Evolutionary conservation across 2,888 invertebrate genomes (phyloP).

Genomic region (Didymodactylos carnosus): DNA sequence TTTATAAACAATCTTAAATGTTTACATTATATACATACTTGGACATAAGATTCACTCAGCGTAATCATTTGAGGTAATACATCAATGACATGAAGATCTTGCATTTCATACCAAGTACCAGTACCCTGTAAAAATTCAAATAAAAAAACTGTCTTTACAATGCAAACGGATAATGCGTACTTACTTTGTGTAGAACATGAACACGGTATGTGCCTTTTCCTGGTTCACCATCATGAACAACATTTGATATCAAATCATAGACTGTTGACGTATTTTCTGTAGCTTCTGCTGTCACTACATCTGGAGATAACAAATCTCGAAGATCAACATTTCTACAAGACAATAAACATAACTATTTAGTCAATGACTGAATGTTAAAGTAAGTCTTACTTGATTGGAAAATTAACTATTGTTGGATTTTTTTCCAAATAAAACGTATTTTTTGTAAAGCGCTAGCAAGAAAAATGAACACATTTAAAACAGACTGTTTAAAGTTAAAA

Average conservation of each 20-base stretch:
- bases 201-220: constrained; percentile 75
- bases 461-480: constrained; percentile 13
- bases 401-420: constrained; percentile 98
- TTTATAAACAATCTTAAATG: not conserved
- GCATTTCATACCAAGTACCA: constrained; percentile 69
- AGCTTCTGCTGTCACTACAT: constrained; percentile 26
- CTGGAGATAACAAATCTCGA: constrained; percentile 72
- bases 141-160: constrained; percentile 15
- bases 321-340: constrained; percentile 73
- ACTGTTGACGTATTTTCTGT: constrained; percentile 48
- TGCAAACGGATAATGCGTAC: not conserved
- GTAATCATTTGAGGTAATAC: constrained; percentile 99
- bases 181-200: constrained; percentile 57
- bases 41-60: constrained; percentile 91
- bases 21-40: constrained; percentile 39
- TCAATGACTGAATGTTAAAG: not conserved
- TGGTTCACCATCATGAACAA: constrained; percentile 93
- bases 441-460: constrained; percentile 65
- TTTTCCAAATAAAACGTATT: constrained; percentile 97
- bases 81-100: constrained; percentile 89
- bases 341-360: not conserved
- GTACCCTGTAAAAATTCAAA: constrained; percentile 40
- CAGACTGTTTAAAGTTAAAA: not conserved
- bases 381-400: constrained; percentile 89
- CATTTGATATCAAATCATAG: constrained; percentile 92